Percentiles rank a stretch among this genome's conserved stretches.
Evolutionary conservation across 2,113 vertebrate genomes (phyloP).

Genomic region (Benthochromis sp.): DNA sequence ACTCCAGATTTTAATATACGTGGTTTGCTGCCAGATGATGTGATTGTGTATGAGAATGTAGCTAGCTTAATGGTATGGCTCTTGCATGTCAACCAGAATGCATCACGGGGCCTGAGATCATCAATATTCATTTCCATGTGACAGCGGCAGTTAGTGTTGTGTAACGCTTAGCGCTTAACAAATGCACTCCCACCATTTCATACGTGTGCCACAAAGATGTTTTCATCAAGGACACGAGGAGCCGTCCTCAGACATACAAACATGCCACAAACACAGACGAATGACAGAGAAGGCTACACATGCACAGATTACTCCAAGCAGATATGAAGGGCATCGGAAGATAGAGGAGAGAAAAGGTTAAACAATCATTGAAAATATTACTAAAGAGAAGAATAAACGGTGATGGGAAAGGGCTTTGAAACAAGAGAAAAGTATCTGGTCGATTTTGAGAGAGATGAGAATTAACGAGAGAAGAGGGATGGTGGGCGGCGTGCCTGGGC

Average conservation of each 20-base stretch:
- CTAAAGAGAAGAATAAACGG: neutral
- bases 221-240: slow-evolving; percentile 31
- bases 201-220: slow-evolving; percentile 28
- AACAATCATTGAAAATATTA: neutral
- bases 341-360: neutral
- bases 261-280: neutral
- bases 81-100: slow-evolving; percentile 35
- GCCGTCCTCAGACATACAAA: neutral
- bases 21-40: neutral
- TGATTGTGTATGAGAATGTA: neutral
- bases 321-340: neutral
- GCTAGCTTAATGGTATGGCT: slow-evolving; percentile 13
- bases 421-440: neutral
- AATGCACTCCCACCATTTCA: slow-evolving; percentile 43
- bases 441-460: neutral
- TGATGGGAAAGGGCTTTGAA: neutral
- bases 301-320: neutral
- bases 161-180: slow-evolving; percentile 54
- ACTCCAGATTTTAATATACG: neutral
- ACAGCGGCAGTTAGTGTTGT: slow-evolving; percentile 52
- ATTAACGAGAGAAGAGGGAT: slow-evolving; percentile 4
- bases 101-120: slow-evolving; percentile 38
- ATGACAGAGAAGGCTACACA: neutral
- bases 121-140: slow-evolving; percentile 64
- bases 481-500: neutral